phyloP scores from a whole-genome alignment of 2,888 invertebrate species.

The Polietes domitor region DNA sequence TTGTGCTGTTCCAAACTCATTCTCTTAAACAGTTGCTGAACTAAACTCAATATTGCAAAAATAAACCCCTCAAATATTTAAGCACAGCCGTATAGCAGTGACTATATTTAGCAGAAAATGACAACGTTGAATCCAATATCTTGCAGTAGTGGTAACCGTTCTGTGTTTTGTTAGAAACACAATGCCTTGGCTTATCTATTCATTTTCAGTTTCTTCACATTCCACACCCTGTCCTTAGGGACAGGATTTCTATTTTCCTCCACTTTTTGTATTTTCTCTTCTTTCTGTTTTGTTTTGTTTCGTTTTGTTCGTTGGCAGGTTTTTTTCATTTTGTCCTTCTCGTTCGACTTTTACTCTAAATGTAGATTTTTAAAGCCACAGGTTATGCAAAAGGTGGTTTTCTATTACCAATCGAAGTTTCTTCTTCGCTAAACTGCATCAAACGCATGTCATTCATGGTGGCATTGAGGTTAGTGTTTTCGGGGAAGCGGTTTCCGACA shows the following conservation, averaged over 20 bases:
- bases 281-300: slow-evolving; percentile 15
- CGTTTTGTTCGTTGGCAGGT: neutral
- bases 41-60: too few relatives aligned
- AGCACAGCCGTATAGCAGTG: too few relatives aligned
- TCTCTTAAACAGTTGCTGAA: too few relatives aligned
- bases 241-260: slow-evolving; percentile 4
- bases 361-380: slow-evolving; percentile 48
- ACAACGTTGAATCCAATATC: neutral
- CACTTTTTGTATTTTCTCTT: neutral
- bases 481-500: too few relatives aligned
- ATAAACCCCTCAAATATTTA: too few relatives aligned
- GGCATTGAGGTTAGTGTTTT: too few relatives aligned
- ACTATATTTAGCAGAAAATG: too few relatives aligned
- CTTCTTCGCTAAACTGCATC: neutral
- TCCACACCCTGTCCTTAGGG: neutral
- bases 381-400: slow-evolving; percentile 55
- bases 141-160: too few relatives aligned
- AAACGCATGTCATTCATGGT: neutral
- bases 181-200: slow-evolving; percentile 45
- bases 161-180: neutral
- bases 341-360: slow-evolving; percentile 19
- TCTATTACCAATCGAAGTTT: slow-evolving; percentile 41
- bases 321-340: neutral
- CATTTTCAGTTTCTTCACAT: slow-evolving; percentile 33
- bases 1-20: too few relatives aligned